These are phyloP conservation scores for Hipposideros larvatus DNA, from an alignment of 2,797 vertebrate genomes.

Conservation along the genomic window DNA sequence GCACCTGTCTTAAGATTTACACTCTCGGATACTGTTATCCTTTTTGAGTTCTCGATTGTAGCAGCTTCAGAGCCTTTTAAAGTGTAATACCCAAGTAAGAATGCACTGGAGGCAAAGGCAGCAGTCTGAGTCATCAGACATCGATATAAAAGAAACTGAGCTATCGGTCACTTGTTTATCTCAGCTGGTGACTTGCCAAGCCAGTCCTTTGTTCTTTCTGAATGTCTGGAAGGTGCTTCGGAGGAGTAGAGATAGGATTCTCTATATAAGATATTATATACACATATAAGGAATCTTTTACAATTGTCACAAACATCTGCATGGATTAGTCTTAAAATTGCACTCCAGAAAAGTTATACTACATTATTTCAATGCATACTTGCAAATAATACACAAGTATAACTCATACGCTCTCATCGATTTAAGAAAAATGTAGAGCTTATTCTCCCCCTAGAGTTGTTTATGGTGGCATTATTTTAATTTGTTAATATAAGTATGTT, in stretches of 20 bases:
- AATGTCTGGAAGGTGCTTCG: conserved; percentile 79
- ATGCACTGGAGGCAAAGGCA: conserved; percentile 62
- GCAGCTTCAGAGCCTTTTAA: conserved; percentile 74
- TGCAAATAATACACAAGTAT: conserved; percentile 68
- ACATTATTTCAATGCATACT: conserved; percentile 66
- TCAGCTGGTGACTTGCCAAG: conserved; percentile 76
- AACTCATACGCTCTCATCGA: conserved; percentile 68
- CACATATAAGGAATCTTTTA: conserved; percentile 58
- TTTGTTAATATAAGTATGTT: conserved; percentile 69
- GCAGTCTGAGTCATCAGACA: conserved; percentile 73
- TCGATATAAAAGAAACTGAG: conserved; percentile 69
- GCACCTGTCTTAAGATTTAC: conserved; percentile 78
- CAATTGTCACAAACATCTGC: conserved; percentile 64
- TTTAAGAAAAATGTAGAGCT: conserved; percentile 69
- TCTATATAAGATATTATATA: conserved; percentile 58
- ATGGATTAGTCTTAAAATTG: conserved; percentile 71
- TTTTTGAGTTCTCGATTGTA: conserved; percentile 81
- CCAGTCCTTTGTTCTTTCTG: conserved; percentile 76
- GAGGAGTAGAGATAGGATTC: conserved; percentile 72
- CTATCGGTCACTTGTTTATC: conserved; percentile 75
- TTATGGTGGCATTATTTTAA: conserved; percentile 55
- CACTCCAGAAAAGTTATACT: conserved; percentile 58
- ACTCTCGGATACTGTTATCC: conserved; percentile 77
- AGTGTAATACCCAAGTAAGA: conserved; percentile 8
- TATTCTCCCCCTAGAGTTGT: conserved; percentile 58